Percentiles rank a stretch among this genome's conserved stretches.
Conservation (phyloP, 2,888 invertebrate genomes). For the Pocota personata region DNA sequence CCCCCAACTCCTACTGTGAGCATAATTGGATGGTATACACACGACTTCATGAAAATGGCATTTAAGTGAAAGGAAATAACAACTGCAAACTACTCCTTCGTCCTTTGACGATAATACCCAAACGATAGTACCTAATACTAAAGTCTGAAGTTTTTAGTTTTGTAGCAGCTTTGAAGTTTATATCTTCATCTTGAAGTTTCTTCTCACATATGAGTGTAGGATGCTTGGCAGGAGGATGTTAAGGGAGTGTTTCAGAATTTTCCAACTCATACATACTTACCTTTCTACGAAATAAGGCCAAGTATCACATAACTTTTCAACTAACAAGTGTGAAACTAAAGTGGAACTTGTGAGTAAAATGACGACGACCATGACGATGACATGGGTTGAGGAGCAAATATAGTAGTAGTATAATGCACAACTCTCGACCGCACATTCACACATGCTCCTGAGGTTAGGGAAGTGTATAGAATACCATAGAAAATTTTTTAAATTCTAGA, state of each 20-base stretch:
- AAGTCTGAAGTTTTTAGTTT: conserved; percentile 37
- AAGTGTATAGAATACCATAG: conserved; percentile 2
- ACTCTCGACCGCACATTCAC: conserved; percentile 51
- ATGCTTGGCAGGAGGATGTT: neutral
- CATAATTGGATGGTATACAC: conserved; percentile 49
- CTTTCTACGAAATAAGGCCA: conserved; percentile 57
- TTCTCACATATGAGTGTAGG: neutral
- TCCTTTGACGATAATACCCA: conserved; percentile 53
- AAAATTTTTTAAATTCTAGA: conserved; percentile 3
- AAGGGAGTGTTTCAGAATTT: conserved; percentile 9
- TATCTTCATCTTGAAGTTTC: conserved; percentile 40
- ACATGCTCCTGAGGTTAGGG: conserved; percentile 14
- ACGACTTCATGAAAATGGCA: conserved; percentile 32
- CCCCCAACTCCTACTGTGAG: conserved; percentile 10
- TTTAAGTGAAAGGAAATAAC: conserved; percentile 60
- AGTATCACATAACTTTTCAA: conserved; percentile 65
- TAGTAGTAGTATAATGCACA: conserved; percentile 36
- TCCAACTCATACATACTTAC: conserved; percentile 17
- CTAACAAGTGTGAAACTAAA: conserved; percentile 62
- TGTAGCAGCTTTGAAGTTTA: conserved; percentile 42
- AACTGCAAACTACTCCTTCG: conserved; percentile 38
- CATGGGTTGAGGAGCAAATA: conserved; percentile 1
- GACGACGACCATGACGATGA: conserved; percentile 25
- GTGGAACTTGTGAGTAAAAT: conserved; percentile 35
- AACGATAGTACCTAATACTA: conserved; percentile 34